These are phyloP conservation scores for Cossypha caffra DNA, from an alignment of 2,797 vertebrate genomes.

Conservation along the genomic window DNA sequence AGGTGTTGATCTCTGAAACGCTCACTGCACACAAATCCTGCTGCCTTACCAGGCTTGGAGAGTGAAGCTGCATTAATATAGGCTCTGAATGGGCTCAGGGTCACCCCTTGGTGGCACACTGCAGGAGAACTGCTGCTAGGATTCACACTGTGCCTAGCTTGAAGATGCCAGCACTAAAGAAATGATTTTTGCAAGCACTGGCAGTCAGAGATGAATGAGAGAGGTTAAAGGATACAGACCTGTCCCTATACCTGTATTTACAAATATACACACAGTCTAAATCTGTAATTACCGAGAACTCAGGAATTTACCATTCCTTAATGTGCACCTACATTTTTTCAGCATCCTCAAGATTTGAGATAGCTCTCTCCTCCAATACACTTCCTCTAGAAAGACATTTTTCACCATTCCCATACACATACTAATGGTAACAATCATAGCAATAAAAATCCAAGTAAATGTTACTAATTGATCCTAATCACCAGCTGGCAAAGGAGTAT, in stretches of 20 bases:
- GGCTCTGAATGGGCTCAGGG: background rate
- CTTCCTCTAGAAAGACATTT: background rate
- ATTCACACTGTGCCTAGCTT: background rate
- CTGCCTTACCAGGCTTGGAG: background rate
- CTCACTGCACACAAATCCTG: background rate
- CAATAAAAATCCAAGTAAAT: background rate
- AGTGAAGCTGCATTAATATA: background rate
- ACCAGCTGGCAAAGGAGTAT: background rate
- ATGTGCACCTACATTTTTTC: background rate
- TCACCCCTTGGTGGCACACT: background rate
- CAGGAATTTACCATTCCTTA: background rate
- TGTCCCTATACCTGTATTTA: background rate
- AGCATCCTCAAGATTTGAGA: background rate
- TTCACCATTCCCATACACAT: background rate
- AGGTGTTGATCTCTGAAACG: fast-evolving
- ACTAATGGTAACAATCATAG: background rate
- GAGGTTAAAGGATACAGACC: background rate
- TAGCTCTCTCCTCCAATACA: background rate
- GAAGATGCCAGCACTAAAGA: background rate
- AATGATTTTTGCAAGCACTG: background rate
- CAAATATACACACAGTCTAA: background rate
- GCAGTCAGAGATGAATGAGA: background rate
- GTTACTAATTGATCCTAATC: background rate
- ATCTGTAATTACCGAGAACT: background rate
- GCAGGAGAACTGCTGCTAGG: background rate